Conservation (phyloP, 2,888 invertebrate genomes). For the Rotaria socialis region DNA sequence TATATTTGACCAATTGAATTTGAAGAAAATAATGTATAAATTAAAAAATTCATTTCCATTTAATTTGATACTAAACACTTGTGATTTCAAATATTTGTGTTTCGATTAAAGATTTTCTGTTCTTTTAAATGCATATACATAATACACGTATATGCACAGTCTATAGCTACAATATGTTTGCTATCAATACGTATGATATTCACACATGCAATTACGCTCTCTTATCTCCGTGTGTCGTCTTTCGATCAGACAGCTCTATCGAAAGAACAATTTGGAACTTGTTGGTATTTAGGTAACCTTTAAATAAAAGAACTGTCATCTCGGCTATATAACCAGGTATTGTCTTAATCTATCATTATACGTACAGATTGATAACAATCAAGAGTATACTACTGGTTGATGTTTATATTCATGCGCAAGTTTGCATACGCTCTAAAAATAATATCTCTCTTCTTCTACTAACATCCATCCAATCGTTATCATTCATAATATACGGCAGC, state of each 20-base stretch:
- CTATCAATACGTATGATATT: conserved; percentile 7
- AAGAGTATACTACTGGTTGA: conserved; percentile 20
- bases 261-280: conserved; percentile 1
- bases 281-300: conserved; percentile 27
- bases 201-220: conserved; percentile 12
- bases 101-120: not conserved
- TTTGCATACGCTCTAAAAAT: not conserved
- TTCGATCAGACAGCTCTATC: not conserved
- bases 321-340: not conserved
- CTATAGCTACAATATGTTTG: not conserved
- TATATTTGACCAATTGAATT: too few species aligned
- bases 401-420: not conserved
- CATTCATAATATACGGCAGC: not conserved
- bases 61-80: too few species aligned
- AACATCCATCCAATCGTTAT: not conserved
- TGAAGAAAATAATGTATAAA: too few species aligned
- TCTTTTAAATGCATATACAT: not conserved
- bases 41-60: too few species aligned
- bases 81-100: too few species aligned
- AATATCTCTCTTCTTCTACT: conserved; percentile 1
- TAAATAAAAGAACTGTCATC: conserved; percentile 27
- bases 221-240: conserved; percentile 25
- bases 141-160: too few species aligned
- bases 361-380: conserved; percentile 6
- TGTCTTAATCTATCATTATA: conserved; percentile 13